Evolutionary conservation across 2,797 vertebrate genomes (phyloP).

Genomic region (Diceros bicornis): DNA sequence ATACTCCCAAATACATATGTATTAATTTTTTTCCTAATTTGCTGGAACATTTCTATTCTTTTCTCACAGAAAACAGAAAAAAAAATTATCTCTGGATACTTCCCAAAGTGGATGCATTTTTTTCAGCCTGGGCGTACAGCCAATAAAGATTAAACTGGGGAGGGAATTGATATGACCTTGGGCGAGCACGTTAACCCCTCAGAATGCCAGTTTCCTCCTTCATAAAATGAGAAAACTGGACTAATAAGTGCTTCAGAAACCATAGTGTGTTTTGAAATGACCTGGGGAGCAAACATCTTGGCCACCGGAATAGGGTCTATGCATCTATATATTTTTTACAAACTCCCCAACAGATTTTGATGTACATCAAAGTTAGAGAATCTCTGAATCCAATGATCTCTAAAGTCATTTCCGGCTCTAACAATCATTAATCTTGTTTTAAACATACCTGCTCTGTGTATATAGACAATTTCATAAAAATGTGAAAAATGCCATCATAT

Average conservation of each 20-base stretch:
- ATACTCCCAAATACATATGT: conserved; percentile 25
- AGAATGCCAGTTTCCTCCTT: conserved; percentile 25
- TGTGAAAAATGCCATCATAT: not conserved
- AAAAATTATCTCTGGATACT: conserved; percentile 52
- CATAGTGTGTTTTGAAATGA: not conserved
- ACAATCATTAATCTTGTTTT: not conserved
- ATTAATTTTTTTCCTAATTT: conserved; percentile 41
- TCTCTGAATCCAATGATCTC: not conserved
- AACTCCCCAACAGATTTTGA: not conserved
- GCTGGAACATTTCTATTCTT: conserved; percentile 61
- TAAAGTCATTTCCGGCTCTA: conserved; percentile 25
- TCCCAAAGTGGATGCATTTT: conserved; percentile 63
- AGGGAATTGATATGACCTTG: conserved; percentile 34
- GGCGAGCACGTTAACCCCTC: conserved; percentile 41
- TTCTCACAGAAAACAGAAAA: conserved; percentile 58
- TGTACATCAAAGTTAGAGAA: not conserved
- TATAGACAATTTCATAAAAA: conserved; percentile 4
- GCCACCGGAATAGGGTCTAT: not conserved
- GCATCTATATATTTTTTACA: not conserved
- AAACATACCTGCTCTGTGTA: not conserved
- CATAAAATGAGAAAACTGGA: conserved; percentile 2
- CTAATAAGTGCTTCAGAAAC: not conserved
- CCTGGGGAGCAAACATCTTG: not conserved
- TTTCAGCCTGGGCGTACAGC: conserved; percentile 71
- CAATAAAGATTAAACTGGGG: conserved; percentile 75